These are phyloP conservation scores for Leptinotarsa defecta DNA, from an alignment of 1,140 invertebrate species.

Conservation along the genomic window DNA sequence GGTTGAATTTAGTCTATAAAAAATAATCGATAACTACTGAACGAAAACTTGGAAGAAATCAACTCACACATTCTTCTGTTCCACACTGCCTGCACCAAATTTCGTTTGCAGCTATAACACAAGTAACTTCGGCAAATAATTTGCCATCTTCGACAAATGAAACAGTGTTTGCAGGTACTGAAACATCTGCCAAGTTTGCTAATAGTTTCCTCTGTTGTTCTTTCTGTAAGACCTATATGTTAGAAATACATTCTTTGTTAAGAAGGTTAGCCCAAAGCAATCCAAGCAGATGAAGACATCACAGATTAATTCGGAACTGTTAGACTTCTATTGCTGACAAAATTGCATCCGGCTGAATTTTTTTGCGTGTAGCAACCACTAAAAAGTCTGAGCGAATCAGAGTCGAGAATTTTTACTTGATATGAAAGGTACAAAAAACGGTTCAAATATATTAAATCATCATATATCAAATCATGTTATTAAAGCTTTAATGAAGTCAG, in stretches of 20 bases:
- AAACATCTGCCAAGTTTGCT: conserved; percentile 41
- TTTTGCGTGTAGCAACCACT: too few relatives aligned
- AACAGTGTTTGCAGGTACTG: conserved; percentile 49
- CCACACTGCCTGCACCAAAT: conserved; percentile 52
- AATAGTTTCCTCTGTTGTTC: conserved; percentile 35
- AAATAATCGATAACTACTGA: too few relatives aligned
- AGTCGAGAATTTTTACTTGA: too few relatives aligned
- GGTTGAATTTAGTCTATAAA: conserved; percentile 39
- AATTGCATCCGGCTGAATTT: too few relatives aligned
- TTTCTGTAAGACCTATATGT: conserved; percentile 54
- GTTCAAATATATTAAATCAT: too few relatives aligned
- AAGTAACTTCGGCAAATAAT: conserved; percentile 47
- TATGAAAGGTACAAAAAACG: too few relatives aligned
- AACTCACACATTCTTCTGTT: conserved; percentile 48
- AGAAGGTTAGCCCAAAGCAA: conserved; percentile 26
- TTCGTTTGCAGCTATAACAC: conserved; percentile 48
- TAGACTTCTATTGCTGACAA: not conserved
- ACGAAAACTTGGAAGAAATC: too few relatives aligned
- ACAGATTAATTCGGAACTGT: conserved; percentile 3
- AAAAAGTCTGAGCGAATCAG: too few relatives aligned
- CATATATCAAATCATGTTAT: too few relatives aligned
- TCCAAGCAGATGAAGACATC: conserved; percentile 32
- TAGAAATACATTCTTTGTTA: conserved; percentile 36
- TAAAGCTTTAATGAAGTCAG: too few relatives aligned
- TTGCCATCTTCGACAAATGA: conserved; percentile 45